Conservation (phyloP, 2,797 vertebrate species). For the Urophycis tenuis region DNA sequence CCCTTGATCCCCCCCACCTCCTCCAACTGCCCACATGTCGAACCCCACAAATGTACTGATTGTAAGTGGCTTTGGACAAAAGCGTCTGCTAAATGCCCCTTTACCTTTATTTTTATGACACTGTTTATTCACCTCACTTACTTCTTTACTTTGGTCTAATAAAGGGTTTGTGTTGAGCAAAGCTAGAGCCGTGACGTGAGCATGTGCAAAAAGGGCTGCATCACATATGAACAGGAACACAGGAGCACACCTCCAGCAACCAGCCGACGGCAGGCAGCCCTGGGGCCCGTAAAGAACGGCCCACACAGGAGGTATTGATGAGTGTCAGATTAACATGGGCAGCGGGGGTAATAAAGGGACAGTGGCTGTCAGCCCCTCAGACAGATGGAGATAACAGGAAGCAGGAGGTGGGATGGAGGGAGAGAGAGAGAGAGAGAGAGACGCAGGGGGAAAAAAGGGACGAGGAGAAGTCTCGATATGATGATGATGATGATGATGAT, state of each 20-base stretch:
- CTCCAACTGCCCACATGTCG: too few species aligned
- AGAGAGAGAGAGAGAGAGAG: constrained; percentile 16
- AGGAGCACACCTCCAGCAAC: not conserved
- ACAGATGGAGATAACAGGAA: constrained; percentile 47
- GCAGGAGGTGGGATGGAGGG: constrained; percentile 19
- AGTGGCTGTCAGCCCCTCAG: constrained; percentile 43
- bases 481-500: not conserved
- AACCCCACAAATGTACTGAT: too few species aligned
- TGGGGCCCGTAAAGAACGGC: not conserved
- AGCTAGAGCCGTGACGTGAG: not conserved
- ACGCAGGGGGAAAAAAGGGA: too few species aligned
- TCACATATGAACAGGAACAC: not conserved
- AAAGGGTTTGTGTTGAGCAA: not conserved
- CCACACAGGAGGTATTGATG: not conserved
- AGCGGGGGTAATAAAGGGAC: constrained; percentile 49
- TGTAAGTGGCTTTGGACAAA: too few species aligned
- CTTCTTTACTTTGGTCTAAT: not conserved
- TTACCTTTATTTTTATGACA: too few species aligned
- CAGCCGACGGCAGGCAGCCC: not conserved
- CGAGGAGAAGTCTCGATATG: not conserved
- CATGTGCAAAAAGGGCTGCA: not conserved
- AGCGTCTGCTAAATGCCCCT: too few species aligned
- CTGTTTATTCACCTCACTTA: not conserved
- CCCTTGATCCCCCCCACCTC: too few species aligned
- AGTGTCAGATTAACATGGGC: constrained; percentile 35